A percentile compares a stretch with the other conserved stretches of the same genome.
These are phyloP conservation scores for Rousettus madagascariensis DNA, from an alignment of 2,797 vertebrate genomes.

Conservation along the genomic window DNA sequence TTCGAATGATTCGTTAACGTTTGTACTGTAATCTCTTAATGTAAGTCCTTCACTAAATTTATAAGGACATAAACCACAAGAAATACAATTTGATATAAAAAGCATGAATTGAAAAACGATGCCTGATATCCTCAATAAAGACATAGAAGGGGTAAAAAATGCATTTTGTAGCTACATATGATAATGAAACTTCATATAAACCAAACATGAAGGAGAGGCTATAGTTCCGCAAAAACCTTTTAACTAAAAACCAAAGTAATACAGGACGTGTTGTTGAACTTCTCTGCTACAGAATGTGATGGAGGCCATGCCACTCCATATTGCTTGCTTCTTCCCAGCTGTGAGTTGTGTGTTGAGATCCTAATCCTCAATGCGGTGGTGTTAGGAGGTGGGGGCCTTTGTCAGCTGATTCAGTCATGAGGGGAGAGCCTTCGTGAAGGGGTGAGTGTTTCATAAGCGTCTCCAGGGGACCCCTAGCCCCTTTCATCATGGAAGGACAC, in stretches of 20 bases:
- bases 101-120: background rate
- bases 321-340: background rate
- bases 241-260: background rate
- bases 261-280: background rate
- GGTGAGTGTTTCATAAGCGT: background rate
- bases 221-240: background rate
- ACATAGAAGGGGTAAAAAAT: background rate
- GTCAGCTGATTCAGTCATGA: background rate
- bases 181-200: background rate
- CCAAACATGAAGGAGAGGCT: background rate
- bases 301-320: rapidly evolving
- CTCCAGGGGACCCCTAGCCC: no score
- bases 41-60: background rate
- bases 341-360: background rate
- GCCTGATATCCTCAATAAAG: background rate
- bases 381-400: background rate
- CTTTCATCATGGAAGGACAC: background rate
- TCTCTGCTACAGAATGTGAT: background rate
- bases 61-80: background rate
- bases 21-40: background rate
- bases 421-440: background rate
- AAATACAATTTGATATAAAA: background rate
- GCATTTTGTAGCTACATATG: background rate
- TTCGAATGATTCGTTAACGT: background rate
- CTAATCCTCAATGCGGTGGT: background rate